Percentiles rank a stretch among this genome's conserved stretches.
Conservation (phyloP, 2,113 vertebrate species). For the Myodes glareolus region DNA sequence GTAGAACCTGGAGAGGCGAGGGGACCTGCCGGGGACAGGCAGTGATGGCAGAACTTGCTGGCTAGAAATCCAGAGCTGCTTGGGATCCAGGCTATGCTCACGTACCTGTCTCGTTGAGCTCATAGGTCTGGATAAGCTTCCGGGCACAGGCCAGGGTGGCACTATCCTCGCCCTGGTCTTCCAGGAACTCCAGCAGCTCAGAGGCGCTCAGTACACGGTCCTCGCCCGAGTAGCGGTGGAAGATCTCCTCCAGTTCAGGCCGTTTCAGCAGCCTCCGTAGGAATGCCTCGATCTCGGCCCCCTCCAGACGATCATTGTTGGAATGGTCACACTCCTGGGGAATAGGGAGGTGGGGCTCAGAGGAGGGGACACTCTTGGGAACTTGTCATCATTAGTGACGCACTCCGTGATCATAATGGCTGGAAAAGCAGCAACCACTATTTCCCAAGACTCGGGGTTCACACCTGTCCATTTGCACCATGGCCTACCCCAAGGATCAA, state of each 20-base stretch:
- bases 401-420: not conserved
- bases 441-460: not conserved
- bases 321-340: constrained; percentile 94
- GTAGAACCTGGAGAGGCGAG: not conserved
- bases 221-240: constrained; percentile 91
- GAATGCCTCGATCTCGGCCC: constrained; percentile 94
- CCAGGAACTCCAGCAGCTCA: constrained; percentile 94
- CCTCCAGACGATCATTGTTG: constrained; percentile 90
- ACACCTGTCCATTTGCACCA: not conserved
- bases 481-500: not conserved
- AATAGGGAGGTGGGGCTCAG: not conserved
- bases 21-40: not conserved
- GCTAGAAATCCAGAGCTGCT: not conserved
- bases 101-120: constrained; percentile 95
- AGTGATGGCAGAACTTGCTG: not conserved
- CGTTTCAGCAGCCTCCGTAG: constrained; percentile 93
- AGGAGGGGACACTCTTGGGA: not conserved
- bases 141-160: constrained; percentile 87
- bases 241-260: constrained; percentile 94
- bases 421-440: not conserved
- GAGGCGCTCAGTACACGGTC: constrained; percentile 89
- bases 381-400: not conserved
- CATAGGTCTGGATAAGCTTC: constrained; percentile 89
- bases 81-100: not conserved
- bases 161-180: constrained; percentile 92